Percentiles rank a stretch among this genome's conserved stretches.
Evolutionary conservation across 2,888 invertebrate genomes (phyloP).

Genomic region (Nemurella pictetii): DNA sequence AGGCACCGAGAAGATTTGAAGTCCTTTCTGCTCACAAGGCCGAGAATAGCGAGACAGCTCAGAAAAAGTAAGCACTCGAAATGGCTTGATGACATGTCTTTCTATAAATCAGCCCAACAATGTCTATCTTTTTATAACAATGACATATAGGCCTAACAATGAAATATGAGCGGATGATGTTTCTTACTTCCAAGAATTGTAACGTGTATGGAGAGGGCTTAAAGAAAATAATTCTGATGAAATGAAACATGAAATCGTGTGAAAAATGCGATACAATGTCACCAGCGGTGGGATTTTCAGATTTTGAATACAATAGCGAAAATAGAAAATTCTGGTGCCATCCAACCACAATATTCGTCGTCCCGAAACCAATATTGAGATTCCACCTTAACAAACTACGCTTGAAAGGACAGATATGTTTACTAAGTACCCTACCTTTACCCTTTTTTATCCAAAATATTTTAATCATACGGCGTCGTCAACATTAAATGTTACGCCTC

Average conservation of each 20-base stretch:
- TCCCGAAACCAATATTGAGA: not conserved
- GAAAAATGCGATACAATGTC: not conserved
- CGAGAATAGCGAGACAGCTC: not conserved
- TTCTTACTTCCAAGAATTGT: not conserved
- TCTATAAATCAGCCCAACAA: slow-evolving; percentile 10
- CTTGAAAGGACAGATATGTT: not conserved
- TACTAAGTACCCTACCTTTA: not conserved
- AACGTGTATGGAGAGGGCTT: not conserved
- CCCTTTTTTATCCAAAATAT: not conserved
- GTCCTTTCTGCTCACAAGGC: not conserved
- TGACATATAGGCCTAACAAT: slow-evolving; percentile 5
- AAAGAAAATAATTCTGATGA: not conserved
- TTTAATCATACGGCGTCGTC: not conserved
- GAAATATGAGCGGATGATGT: slow-evolving; percentile 2
- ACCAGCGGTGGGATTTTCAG: not conserved
- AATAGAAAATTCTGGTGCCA: not conserved
- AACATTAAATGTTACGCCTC: not conserved
- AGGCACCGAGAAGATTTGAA: not conserved
- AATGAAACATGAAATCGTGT: not conserved
- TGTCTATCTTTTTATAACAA: not conserved
- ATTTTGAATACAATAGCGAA: not conserved
- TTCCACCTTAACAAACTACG: not conserved
- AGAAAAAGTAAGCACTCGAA: not conserved
- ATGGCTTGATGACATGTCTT: not conserved
- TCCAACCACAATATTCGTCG: not conserved